Evolutionary conservation across 2,113 vertebrate genomes (phyloP).

Genomic region (Macroglossus sobrinus): DNA sequence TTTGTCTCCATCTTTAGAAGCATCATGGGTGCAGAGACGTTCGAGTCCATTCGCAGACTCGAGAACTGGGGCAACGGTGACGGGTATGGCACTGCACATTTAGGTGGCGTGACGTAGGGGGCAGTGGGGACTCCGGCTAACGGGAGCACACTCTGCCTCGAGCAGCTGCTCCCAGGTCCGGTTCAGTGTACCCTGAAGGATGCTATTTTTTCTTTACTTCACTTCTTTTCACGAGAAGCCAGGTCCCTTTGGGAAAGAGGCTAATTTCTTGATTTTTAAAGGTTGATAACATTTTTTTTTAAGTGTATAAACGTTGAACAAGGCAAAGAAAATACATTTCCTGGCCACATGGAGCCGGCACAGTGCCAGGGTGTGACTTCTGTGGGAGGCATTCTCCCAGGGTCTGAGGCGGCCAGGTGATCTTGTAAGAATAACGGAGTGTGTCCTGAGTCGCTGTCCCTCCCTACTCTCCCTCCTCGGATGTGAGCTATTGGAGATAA

Average conservation of each 20-base stretch:
- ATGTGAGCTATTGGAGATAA: not conserved
- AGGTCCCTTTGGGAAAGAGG: not conserved
- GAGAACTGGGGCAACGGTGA: not conserved
- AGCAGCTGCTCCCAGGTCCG: not conserved
- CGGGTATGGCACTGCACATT: not conserved
- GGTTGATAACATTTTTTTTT: not conserved
- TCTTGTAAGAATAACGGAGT: not conserved
- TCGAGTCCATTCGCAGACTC: not conserved
- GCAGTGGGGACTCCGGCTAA: not conserved
- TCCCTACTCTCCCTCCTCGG: not conserved
- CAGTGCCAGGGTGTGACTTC: not conserved
- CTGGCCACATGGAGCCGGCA: not conserved
- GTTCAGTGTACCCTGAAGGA: rapidly evolving
- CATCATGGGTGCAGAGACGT: not conserved
- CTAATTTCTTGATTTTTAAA: slow-evolving; percentile 21
- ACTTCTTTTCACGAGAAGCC: not conserved
- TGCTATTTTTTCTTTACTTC: not conserved
- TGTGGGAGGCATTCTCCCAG: not conserved
- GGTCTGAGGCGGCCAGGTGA: not conserved
- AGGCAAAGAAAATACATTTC: not conserved
- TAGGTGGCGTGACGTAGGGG: not conserved
- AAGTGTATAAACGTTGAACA: not conserved
- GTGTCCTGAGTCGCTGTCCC: not conserved
- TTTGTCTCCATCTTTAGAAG: not conserved
- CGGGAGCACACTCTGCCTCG: not conserved